phyloP scores from a whole-genome alignment of 2,113 vertebrate species.

The Myrmophylax atrothorax region DNA sequence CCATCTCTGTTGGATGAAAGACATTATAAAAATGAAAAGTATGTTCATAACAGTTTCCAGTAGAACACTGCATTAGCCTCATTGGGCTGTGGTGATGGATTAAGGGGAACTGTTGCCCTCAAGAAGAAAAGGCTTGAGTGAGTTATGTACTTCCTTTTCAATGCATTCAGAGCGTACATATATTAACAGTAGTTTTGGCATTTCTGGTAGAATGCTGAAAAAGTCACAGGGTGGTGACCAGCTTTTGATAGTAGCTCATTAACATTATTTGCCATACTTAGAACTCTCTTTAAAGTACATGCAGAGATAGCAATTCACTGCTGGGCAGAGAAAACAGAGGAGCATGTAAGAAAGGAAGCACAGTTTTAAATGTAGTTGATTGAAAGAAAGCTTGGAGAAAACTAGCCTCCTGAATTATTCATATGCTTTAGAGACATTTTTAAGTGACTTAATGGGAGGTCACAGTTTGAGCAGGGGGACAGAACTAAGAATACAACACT shows the following conservation, averaged over 20 bases:
- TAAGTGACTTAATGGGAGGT: background rate
- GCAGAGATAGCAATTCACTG: background rate
- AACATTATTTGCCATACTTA: background rate
- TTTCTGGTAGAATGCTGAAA: background rate
- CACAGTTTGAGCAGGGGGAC: background rate
- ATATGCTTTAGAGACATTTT: background rate
- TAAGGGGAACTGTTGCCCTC: background rate
- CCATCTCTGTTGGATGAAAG: conserved; percentile 43
- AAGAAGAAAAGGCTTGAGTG: conserved; percentile 25
- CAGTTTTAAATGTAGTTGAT: background rate
- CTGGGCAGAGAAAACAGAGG: background rate
- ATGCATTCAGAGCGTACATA: background rate
- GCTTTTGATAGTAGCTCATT: conserved; percentile 33
- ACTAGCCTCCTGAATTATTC: conserved; percentile 8
- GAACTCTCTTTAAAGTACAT: background rate
- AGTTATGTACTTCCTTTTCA: conserved; percentile 26
- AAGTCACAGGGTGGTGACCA: background rate
- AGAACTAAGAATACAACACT: background rate
- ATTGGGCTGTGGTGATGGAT: background rate
- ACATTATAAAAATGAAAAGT: conserved; percentile 55
- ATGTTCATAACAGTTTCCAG: conserved; percentile 22
- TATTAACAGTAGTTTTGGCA: background rate
- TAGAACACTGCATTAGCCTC: conserved; percentile 32
- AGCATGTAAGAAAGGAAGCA: background rate
- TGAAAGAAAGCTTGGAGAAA: background rate